Evolutionary conservation across 1,140 invertebrate genomes (phyloP).

Genomic region (Neodiprion lecontei): DNA sequence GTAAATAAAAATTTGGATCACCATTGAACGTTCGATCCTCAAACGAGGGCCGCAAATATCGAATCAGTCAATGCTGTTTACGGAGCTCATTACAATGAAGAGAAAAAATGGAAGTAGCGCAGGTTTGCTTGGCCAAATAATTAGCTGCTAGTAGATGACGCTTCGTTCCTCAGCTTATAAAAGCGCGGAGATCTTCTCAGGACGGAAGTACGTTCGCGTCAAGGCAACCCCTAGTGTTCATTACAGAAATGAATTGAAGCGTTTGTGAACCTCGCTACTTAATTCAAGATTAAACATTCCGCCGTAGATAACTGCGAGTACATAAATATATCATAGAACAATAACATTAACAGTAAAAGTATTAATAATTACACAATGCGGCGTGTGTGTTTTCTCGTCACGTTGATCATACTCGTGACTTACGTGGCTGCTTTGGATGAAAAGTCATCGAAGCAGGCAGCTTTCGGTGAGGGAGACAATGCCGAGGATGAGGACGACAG

Average conservation of each 20-base stretch:
- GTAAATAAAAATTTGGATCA: no score
- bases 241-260: no score
- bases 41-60: no score
- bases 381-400: background rate
- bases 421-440: background rate
- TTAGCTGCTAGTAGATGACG: conserved; percentile 19
- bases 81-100: background rate
- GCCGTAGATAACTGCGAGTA: no score
- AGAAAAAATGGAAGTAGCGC: conserved; percentile 32
- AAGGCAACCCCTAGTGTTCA: no score
- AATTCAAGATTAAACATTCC: no score
- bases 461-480: background rate
- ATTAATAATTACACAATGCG: background rate
- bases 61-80: background rate
- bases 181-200: background rate
- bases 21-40: no score
- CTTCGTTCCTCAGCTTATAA: background rate
- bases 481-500: background rate
- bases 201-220: background rate
- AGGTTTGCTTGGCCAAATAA: conserved; percentile 38
- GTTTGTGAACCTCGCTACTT: no score
- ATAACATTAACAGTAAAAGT: background rate
- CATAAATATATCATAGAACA: no score
- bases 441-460: background rate
- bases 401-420: background rate